Percentiles rank a stretch among this genome's conserved stretches.
Conservation (phyloP, 2,797 vertebrate genomes). For the Alectoris magna region DNA sequence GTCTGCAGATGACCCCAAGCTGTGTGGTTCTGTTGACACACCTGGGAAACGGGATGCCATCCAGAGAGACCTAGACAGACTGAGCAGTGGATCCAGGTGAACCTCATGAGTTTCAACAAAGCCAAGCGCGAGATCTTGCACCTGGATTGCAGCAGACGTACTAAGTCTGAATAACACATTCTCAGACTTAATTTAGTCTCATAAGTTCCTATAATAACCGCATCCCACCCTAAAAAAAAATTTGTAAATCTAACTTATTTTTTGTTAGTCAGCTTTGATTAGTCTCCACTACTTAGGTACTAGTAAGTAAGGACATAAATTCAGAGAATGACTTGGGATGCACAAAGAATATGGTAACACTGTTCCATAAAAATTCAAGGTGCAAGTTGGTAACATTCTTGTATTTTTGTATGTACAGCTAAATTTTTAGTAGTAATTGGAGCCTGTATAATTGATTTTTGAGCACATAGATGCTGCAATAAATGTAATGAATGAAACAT, state of each 20-base stretch:
- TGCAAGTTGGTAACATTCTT: not conserved
- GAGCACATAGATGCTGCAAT: not conserved
- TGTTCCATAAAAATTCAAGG: not conserved
- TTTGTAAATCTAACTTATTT: not conserved
- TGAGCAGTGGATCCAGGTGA: no score
- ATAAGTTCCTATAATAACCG: accelerated
- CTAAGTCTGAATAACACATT: not conserved
- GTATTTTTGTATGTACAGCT: not conserved
- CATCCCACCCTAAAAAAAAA: accelerated
- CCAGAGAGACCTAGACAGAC: no score
- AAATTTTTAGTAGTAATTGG: not conserved
- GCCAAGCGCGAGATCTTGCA: no score
- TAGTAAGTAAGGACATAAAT: not conserved
- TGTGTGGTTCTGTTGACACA: no score
- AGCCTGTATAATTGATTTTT: not conserved
- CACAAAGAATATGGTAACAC: not conserved
- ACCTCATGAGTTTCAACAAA: no score
- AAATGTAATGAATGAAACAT: not conserved
- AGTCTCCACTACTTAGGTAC: not conserved
- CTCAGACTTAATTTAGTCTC: not conserved
- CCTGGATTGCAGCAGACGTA: no score
- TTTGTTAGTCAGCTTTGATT: not conserved
- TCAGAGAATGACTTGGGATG: not conserved
- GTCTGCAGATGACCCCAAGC: no score
- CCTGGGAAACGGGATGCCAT: no score